Conservation (phyloP, 2,797 vertebrate species). For the Hozukius guyotensis region DNA sequence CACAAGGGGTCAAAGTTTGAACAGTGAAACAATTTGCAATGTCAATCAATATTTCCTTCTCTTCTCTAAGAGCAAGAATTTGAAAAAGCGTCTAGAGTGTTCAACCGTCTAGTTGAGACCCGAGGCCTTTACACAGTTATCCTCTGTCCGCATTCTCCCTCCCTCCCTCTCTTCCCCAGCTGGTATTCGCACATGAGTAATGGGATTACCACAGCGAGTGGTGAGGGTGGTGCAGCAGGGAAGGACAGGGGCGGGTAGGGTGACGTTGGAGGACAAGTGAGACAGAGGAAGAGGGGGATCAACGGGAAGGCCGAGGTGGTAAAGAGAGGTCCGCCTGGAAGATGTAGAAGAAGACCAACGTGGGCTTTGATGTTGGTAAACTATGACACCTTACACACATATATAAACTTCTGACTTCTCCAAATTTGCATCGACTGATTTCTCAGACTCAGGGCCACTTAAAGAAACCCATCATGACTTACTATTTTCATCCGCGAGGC, state of each 20-base stretch:
- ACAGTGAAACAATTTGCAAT: background rate
- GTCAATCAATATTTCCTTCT: constrained; percentile 23
- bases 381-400: background rate
- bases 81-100: constrained; percentile 13
- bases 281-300: constrained; percentile 62
- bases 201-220: constrained; percentile 84
- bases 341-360: constrained; percentile 3
- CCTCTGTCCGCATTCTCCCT: constrained; percentile 73
- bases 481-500: constrained; percentile 73
- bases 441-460: constrained; percentile 61
- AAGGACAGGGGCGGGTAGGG: constrained; percentile 45
- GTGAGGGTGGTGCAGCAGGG: constrained; percentile 65
- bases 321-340: constrained; percentile 38
- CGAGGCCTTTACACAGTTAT: constrained; percentile 64
- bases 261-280: constrained; percentile 66
- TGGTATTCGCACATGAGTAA: constrained; percentile 86
- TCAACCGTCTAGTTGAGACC: constrained; percentile 53
- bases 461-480: constrained; percentile 62
- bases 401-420: background rate
- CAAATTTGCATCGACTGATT: constrained; percentile 39
- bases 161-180: constrained; percentile 73
- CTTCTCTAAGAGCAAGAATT: background rate
- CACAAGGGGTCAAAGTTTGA: background rate
- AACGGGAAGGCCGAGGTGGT: constrained; percentile 30
- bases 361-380: background rate